Percentiles rank a stretch among this genome's conserved stretches.
Evolutionary conservation across 2,888 invertebrate genomes (phyloP).

Genomic region (Agrochola macilenta): DNA sequence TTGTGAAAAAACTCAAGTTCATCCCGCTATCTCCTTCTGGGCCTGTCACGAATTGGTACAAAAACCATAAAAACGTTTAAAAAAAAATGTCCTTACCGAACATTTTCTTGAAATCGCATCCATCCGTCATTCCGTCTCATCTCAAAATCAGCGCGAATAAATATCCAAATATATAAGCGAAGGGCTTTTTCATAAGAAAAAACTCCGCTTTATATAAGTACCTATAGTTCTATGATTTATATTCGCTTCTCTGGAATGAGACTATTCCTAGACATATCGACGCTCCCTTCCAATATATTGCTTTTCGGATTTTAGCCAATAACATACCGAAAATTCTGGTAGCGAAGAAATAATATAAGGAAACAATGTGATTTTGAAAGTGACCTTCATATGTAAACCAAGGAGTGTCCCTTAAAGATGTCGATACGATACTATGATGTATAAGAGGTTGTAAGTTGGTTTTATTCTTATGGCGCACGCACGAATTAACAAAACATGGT

Average conservation of each 20-base stretch:
- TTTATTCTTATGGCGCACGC: no score
- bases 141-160: slow-evolving; percentile 38
- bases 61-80: not conserved
- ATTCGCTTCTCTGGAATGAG: slow-evolving; percentile 50
- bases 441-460: no score
- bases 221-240: slow-evolving; percentile 53
- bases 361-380: slow-evolving; percentile 31
- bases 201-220: slow-evolving; percentile 15
- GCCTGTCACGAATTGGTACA: not conserved
- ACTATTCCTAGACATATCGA: slow-evolving; percentile 58
- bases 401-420: no score
- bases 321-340: slow-evolving; percentile 42
- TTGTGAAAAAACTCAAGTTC: not conserved
- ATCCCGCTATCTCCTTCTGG: not conserved
- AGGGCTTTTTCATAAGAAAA: slow-evolving; percentile 28
- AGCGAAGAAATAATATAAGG: slow-evolving; percentile 32
- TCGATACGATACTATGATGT: no score
- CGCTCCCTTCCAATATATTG: slow-evolving; percentile 51
- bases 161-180: slow-evolving; percentile 29
- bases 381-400: not conserved
- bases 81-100: not conserved
- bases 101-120: not conserved
- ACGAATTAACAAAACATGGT: no score
- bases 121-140: slow-evolving; percentile 5
- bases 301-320: slow-evolving; percentile 50